Conservation (phyloP, 2,888 invertebrate species). For the Saturnia japonica region DNA sequence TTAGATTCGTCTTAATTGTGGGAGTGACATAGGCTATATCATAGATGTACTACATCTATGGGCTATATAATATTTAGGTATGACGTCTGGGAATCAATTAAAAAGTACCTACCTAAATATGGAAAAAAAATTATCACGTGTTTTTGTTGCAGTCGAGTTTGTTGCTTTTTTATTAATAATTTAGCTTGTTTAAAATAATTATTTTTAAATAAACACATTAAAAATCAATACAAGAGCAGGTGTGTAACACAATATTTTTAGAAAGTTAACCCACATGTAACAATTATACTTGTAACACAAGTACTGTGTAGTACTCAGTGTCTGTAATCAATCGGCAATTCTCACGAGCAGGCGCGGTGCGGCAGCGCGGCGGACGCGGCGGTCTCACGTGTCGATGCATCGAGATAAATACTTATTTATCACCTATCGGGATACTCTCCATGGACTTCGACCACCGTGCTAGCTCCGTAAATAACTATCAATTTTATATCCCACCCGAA, state of each 20-base stretch:
- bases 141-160: no score
- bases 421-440: conserved; percentile 39
- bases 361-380: conserved; percentile 31
- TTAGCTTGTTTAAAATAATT: conserved; percentile 33
- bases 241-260: conserved; percentile 29
- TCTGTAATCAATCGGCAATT: conserved; percentile 41
- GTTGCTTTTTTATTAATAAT: no score
- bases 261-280: conserved; percentile 41
- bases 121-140: no score
- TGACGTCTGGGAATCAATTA: no score
- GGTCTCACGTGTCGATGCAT: conserved; percentile 39
- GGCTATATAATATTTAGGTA: no score
- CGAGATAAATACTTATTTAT: conserved; percentile 60
- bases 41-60: no score
- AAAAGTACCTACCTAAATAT: no score
- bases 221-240: conserved; percentile 27
- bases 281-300: conserved; percentile 34
- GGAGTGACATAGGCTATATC: no score
- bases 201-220: conserved; percentile 34
- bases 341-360: conserved; percentile 47
- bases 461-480: background rate
- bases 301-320: conserved; percentile 14
- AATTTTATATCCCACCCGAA: background rate
- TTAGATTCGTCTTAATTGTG: no score
- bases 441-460: conserved; percentile 38